A percentile compares a stretch with the other conserved stretches of the same genome.
Evolutionary conservation across 2,797 vertebrate species (phyloP).

Genomic region (Paramormyrops hopkinsi): DNA sequence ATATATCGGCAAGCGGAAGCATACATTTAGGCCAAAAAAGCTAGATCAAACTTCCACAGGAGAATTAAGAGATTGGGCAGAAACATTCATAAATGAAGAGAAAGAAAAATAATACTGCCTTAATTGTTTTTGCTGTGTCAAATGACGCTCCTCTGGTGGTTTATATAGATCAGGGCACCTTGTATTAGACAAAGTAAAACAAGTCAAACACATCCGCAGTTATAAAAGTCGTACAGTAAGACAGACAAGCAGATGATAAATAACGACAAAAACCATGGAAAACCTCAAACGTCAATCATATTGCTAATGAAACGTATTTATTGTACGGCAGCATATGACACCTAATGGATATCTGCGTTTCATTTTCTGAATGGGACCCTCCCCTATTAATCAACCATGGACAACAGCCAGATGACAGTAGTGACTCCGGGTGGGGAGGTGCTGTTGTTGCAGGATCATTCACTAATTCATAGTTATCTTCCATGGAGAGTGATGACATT

Average conservation of each 20-base stretch:
- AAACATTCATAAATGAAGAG: background rate
- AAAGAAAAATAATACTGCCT: background rate
- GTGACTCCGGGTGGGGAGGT: conserved; percentile 17
- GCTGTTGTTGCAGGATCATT: conserved; percentile 11
- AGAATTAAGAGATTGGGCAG: conserved; percentile 36
- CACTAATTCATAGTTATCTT: conserved; percentile 4
- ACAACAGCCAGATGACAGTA: conserved; percentile 39
- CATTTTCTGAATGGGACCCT: conserved; percentile 26
- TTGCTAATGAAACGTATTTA: background rate
- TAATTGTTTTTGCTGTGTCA: background rate
- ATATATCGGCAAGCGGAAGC: background rate
- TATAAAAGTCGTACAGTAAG: conserved; percentile 24
- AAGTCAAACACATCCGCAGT: conserved; percentile 27
- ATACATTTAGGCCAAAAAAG: background rate
- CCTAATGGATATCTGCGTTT: background rate
- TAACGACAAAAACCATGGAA: background rate
- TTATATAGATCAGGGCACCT: background rate
- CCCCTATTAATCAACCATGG: conserved; percentile 41
- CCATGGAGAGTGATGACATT: background rate
- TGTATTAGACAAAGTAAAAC: conserved; percentile 28
- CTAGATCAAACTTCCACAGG: background rate
- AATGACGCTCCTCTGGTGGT: background rate
- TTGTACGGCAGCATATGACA: background rate
- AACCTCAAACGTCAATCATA: background rate
- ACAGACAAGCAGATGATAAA: background rate